Conservation (phyloP, 2,888 invertebrate species). For the Cheilosia urbana region DNA sequence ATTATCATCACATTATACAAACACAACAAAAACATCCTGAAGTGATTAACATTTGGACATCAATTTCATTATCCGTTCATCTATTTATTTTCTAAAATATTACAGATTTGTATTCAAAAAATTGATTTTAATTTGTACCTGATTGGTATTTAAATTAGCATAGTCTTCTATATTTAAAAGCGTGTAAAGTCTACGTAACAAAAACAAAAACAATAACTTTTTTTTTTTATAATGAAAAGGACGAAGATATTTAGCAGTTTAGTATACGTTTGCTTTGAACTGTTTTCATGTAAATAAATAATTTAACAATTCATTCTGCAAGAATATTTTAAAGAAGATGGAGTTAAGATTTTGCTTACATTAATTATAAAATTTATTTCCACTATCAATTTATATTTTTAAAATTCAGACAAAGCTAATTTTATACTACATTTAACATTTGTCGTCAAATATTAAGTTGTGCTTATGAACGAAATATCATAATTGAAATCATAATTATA, state of each 20-base stretch:
- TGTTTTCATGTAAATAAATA: conserved; percentile 11
- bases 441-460: too few relatives aligned
- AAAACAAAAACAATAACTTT: conserved; percentile 32
- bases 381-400: too few relatives aligned
- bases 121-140: conserved; percentile 58
- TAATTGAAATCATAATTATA: too few relatives aligned
- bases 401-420: too few relatives aligned
- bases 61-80: conserved; percentile 15
- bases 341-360: too few relatives aligned
- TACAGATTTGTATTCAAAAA: conserved; percentile 47
- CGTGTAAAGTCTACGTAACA: conserved; percentile 36
- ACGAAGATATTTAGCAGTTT: conserved; percentile 36
- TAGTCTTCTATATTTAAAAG: conserved; percentile 43
- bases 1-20: conserved; percentile 40
- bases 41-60: conserved; percentile 34
- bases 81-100: conserved; percentile 46
- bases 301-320: conserved; percentile 1
- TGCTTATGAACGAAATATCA: too few relatives aligned
- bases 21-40: conserved; percentile 35
- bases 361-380: too few relatives aligned
- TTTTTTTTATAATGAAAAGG: conserved; percentile 9
- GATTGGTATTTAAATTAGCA: conserved; percentile 49
- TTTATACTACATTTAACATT: too few relatives aligned
- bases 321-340: too few relatives aligned
- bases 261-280: not conserved